Conservation (phyloP, 2,888 invertebrate genomes). For the Onchidella celtica region DNA sequence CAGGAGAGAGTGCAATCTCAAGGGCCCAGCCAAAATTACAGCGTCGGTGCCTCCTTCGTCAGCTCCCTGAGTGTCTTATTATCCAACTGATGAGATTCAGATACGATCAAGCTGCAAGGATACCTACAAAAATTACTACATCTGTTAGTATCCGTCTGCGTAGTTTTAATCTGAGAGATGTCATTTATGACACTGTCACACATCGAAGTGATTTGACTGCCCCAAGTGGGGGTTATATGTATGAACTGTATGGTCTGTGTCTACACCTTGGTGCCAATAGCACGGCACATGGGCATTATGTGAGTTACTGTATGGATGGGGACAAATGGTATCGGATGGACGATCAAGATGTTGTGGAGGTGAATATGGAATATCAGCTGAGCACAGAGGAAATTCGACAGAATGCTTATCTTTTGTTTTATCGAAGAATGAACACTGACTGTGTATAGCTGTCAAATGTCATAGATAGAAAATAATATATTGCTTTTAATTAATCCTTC, state of each 20-base stretch:
- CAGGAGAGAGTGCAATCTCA: constrained; percentile 39
- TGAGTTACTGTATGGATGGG: constrained; percentile 68
- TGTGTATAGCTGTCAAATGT: too few relatives aligned
- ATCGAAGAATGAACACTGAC: constrained; percentile 58
- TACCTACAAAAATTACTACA: constrained; percentile 69
- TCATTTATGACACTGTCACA: constrained; percentile 75
- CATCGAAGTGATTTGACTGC: constrained; percentile 70
- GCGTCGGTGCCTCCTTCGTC: constrained; percentile 73
- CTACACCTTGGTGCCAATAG: constrained; percentile 74
- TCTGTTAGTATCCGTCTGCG: constrained; percentile 73
- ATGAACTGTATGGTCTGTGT: constrained; percentile 76
- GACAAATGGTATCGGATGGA: constrained; percentile 76
- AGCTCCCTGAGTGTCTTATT: constrained; percentile 77
- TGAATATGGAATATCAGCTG: constrained; percentile 78
- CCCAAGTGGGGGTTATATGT: constrained; percentile 58
- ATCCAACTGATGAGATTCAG: constrained; percentile 77
- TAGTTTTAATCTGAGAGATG: constrained; percentile 69
- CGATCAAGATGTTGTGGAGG: constrained; percentile 73
- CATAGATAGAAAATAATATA: too few relatives aligned
- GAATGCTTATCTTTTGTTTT: constrained; percentile 78
- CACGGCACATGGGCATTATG: constrained; percentile 76
- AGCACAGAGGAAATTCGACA: constrained; percentile 72
- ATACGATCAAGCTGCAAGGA: constrained; percentile 64
- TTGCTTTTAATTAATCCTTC: too few relatives aligned
- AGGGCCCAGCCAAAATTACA: constrained; percentile 63